phyloP scores from a whole-genome alignment of 2,113 vertebrate genomes.

The Aspidoscelis tigris region DNA sequence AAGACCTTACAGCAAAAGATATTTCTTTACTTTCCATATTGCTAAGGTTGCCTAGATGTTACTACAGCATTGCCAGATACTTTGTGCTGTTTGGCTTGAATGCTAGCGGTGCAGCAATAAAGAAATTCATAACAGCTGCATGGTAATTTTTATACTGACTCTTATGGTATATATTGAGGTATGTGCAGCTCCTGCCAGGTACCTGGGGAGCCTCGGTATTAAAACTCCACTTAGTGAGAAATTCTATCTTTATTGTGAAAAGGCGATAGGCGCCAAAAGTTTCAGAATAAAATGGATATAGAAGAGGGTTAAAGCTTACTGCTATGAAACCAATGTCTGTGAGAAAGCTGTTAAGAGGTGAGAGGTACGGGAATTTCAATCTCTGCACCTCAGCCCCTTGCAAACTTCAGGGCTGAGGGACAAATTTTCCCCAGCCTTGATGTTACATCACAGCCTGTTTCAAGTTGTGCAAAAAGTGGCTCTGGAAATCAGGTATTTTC shows the following conservation, averaged over 20 bases:
- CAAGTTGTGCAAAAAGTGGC: background rate
- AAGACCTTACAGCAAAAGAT: slow-evolving; percentile 11
- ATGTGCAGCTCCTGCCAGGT: slow-evolving; percentile 25
- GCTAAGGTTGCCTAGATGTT: slow-evolving; percentile 23
- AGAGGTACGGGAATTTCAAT: background rate
- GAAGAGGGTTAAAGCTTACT: background rate
- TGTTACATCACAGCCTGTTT: background rate
- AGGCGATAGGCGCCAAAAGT: slow-evolving; percentile 4
- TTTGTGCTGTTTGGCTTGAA: slow-evolving; percentile 32
- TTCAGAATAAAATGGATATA: slow-evolving; percentile 1
- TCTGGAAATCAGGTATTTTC: too few relatives aligned
- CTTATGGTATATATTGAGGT: slow-evolving; percentile 38
- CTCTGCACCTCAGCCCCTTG: too few relatives aligned
- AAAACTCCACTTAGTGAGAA: slow-evolving; percentile 36
- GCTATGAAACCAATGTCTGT: slow-evolving; percentile 2
- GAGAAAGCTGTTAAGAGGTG: slow-evolving; percentile 18
- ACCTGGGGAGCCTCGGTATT: slow-evolving; percentile 22
- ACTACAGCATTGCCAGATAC: slow-evolving; percentile 15
- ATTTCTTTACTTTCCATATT: slow-evolving; percentile 37
- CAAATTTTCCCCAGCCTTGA: background rate
- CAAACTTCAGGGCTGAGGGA: too few relatives aligned
- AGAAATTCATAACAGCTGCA: slow-evolving; percentile 41
- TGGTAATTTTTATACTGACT: slow-evolving; percentile 34
- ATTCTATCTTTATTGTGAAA: slow-evolving; percentile 34
- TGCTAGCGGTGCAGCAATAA: slow-evolving; percentile 43